Evolutionary conservation across 2,797 vertebrate species (phyloP).

Genomic region (Paguma larvata): DNA sequence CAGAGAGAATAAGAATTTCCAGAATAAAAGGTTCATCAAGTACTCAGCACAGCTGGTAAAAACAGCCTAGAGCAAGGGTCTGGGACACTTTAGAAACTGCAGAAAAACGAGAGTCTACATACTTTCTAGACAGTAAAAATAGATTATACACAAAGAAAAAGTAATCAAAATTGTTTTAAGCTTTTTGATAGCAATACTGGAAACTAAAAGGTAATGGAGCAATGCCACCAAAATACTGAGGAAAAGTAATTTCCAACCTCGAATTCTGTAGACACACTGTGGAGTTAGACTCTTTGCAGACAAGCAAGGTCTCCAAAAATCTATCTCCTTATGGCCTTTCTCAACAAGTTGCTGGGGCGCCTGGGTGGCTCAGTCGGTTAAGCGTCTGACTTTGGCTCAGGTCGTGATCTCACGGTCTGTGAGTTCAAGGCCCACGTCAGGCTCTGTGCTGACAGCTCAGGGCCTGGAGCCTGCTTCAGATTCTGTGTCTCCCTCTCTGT

Average conservation of each 20-base stretch:
- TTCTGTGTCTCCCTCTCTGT: too few relatives aligned
- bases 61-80: neutral
- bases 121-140: neutral
- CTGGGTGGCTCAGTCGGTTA: too few relatives aligned
- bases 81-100: constrained; percentile 9
- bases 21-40: neutral
- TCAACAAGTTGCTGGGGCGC: neutral
- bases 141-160: neutral
- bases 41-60: neutral
- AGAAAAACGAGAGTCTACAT: neutral
- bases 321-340: neutral
- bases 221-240: constrained; percentile 11
- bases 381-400: too few relatives aligned
- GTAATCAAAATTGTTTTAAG: constrained; percentile 14
- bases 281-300: neutral
- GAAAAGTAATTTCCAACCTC: neutral
- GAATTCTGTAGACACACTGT: neutral
- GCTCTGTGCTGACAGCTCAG: too few relatives aligned
- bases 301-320: neutral
- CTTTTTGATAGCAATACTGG: neutral
- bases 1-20: neutral
- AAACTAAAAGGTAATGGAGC: constrained; percentile 10
- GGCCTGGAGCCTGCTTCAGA: too few relatives aligned
- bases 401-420: too few relatives aligned
- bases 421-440: too few relatives aligned